Conservation (phyloP, 2,113 vertebrate species). For the Pelvicachromis taeniatus region DNA sequence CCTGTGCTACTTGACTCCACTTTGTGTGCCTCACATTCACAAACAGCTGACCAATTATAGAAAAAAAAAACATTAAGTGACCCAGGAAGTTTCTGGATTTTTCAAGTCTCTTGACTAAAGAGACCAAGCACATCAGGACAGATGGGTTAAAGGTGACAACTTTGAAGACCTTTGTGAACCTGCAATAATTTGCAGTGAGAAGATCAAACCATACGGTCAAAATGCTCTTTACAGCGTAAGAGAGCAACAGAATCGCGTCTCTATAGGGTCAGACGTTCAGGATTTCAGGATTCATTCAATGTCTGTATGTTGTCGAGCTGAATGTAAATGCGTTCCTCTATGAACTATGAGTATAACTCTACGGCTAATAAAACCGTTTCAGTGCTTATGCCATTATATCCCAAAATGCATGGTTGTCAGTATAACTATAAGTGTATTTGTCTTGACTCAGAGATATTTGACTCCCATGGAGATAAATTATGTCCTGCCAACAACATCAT, state of each 20-base stretch:
- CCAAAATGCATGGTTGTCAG: conserved; percentile 9
- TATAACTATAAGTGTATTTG: neutral
- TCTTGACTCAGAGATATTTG: conserved; percentile 16
- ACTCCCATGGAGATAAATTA: conserved; percentile 17
- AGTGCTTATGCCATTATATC: neutral
- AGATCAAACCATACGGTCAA: neutral
- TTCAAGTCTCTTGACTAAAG: neutral
- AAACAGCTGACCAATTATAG: neutral
- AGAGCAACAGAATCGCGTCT: neutral
- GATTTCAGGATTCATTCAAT: neutral
- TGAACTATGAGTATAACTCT: neutral
- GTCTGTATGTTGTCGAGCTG: neutral
- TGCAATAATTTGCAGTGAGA: neutral
- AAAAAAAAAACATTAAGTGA: neutral
- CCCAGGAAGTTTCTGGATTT: neutral
- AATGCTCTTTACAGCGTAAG: neutral
- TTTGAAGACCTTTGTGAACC: neutral
- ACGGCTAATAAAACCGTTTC: conserved; percentile 5
- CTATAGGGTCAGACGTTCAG: neutral
- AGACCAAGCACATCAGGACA: neutral
- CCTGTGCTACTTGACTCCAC: neutral
- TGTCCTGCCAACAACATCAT: conserved; percentile 13
- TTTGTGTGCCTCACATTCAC: neutral
- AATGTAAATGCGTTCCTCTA: neutral
- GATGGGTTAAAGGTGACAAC: neutral